Percentiles rank a stretch among this genome's conserved stretches.
Conservation (phyloP, 2,888 invertebrate species). For the Himalopsyche anomala region DNA sequence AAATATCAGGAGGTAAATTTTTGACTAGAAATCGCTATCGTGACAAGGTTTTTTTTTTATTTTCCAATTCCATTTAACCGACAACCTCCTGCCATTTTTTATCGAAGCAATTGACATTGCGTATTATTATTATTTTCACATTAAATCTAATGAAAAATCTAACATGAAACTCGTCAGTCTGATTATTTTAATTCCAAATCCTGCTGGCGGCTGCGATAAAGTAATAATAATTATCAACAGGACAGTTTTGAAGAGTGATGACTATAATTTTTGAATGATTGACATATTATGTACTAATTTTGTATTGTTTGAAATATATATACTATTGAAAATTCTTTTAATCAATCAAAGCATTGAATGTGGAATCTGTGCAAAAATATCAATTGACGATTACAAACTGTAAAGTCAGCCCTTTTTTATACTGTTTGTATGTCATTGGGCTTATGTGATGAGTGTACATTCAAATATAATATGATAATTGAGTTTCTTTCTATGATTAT, state of each 20-base stretch:
- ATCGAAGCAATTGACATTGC: too few species aligned
- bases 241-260: background rate
- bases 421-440: background rate
- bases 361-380: background rate
- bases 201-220: too few species aligned
- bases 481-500: slow-evolving; percentile 13
- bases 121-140: too few species aligned
- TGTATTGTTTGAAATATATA: background rate
- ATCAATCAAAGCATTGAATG: background rate
- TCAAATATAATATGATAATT: background rate
- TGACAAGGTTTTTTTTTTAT: too few species aligned
- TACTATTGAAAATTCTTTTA: background rate
- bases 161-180: too few species aligned
- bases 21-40: too few species aligned
- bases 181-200: too few species aligned
- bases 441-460: slow-evolving; percentile 26
- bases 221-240: too few species aligned
- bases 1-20: too few species aligned
- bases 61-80: too few species aligned
- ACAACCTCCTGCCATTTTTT: too few species aligned
- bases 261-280: background rate
- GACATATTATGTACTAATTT: background rate
- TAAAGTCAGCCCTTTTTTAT: slow-evolving; percentile 20
- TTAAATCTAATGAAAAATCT: too few species aligned
- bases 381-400: background rate